phyloP scores from a whole-genome alignment of 1,140 invertebrate genomes.

The Heliconius congener region DNA sequence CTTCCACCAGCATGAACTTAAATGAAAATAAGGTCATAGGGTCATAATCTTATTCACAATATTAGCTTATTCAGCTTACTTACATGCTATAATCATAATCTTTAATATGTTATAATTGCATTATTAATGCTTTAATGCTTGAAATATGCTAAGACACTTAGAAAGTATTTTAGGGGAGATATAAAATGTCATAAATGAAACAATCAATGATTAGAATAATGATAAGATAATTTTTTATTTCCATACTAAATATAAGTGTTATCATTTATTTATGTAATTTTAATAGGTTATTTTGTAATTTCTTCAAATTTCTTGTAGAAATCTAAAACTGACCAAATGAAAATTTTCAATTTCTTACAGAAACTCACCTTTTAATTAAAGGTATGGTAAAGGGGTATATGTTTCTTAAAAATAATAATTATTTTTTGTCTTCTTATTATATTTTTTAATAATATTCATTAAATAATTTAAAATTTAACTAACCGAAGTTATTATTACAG shows the following conservation, averaged over 20 bases:
- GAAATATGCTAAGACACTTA: background rate
- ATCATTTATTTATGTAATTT: background rate
- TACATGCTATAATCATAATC: background rate
- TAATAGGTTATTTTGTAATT: background rate
- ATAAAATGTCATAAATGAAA: background rate
- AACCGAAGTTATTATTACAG: too few species aligned
- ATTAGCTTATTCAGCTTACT: background rate
- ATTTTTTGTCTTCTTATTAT: too few species aligned
- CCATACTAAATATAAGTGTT: background rate
- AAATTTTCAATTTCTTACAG: too few species aligned
- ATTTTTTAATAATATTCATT: too few species aligned
- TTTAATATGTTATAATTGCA: constrained; percentile 7
- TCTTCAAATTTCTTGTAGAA: too few species aligned
- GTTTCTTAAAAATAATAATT: too few species aligned
- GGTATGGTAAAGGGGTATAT: too few species aligned
- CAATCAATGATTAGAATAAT: background rate
- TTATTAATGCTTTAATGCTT: constrained; percentile 10
- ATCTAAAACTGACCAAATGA: too few species aligned
- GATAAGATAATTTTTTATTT: background rate
- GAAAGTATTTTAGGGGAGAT: too few species aligned
- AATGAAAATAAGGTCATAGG: background rate
- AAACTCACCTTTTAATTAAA: too few species aligned
- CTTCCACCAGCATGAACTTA: background rate
- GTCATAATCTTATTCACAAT: constrained; percentile 8
- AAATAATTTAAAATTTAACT: too few species aligned